Conservation (phyloP, 2,113 vertebrate genomes). For the Eudyptes chrysolophus region DNA sequence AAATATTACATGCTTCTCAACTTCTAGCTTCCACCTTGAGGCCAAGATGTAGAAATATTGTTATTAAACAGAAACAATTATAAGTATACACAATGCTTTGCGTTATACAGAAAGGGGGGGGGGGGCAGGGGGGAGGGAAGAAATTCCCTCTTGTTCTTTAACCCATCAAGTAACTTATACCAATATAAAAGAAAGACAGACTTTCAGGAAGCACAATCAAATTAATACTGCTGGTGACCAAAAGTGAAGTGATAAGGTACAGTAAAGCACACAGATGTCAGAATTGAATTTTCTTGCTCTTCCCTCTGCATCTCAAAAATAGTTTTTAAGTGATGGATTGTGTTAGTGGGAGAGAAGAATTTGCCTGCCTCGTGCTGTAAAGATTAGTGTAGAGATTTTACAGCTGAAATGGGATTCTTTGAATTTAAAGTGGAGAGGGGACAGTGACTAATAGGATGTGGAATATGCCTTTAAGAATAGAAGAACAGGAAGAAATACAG, state of each 20-base stretch:
- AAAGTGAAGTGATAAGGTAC: not conserved
- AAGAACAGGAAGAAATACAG: not conserved
- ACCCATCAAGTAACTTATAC: not conserved
- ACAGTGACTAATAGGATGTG: not conserved
- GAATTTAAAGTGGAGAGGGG: not conserved
- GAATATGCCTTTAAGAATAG: not conserved
- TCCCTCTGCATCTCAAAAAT: not conserved
- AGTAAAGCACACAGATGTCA: not conserved
- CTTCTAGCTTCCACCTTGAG: not conserved
- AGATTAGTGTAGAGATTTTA: not conserved
- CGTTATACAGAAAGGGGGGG: not conserved
- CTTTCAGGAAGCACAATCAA: not conserved
- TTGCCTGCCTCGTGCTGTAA: not conserved
- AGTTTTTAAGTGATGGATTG: not conserved
- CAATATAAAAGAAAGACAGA: not conserved
- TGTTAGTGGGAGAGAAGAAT: not conserved
- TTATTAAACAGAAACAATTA: not conserved
- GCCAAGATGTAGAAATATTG: not conserved
- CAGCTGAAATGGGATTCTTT: not conserved
- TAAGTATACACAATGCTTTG: not conserved
- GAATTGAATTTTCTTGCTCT: not conserved
- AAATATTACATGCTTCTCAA: not conserved
- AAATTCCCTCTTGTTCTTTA: not conserved
- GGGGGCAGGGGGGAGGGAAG: not conserved
- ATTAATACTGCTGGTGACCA: not conserved